Percentiles rank a stretch among this genome's conserved stretches.
Evolutionary conservation across 2,797 vertebrate species (phyloP).

Genomic region (Eulemur rubriventer): DNA sequence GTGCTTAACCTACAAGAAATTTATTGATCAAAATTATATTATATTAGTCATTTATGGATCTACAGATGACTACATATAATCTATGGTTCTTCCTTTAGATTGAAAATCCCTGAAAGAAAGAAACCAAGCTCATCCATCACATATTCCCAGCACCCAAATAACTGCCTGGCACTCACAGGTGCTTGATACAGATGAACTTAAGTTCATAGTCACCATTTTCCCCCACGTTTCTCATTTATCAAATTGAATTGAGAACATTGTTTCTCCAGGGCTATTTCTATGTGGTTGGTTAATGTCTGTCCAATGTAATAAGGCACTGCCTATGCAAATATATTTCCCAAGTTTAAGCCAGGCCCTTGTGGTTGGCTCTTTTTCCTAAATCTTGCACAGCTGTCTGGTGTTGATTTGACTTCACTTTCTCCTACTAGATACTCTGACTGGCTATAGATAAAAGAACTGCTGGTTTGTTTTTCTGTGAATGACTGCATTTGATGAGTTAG

Average conservation of each 20-base stretch:
- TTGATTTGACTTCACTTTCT: neutral
- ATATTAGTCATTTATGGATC: neutral
- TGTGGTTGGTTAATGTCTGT: neutral
- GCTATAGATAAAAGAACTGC: neutral
- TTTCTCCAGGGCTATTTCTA: neutral
- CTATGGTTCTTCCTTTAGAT: neutral
- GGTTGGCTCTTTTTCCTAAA: neutral
- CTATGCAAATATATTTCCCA: constrained; percentile 13
- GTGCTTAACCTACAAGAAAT: constrained; percentile 26
- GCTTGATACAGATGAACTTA: neutral
- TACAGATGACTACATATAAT: neutral
- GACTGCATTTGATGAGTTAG: neutral
- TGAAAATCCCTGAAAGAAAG: neutral
- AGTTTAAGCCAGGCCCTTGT: neutral
- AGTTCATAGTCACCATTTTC: neutral
- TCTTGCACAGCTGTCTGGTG: neutral
- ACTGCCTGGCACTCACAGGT: neutral
- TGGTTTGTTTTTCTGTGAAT: constrained; percentile 24
- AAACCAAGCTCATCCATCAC: neutral
- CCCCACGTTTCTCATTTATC: neutral
- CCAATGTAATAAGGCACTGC: neutral
- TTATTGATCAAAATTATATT: constrained; percentile 8
- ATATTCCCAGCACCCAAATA: neutral
- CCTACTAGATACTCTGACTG: neutral
- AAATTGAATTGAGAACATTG: constrained; percentile 1